phyloP scores from a whole-genome alignment of 2,888 invertebrate species.

The Ectemnius continuus region DNA sequence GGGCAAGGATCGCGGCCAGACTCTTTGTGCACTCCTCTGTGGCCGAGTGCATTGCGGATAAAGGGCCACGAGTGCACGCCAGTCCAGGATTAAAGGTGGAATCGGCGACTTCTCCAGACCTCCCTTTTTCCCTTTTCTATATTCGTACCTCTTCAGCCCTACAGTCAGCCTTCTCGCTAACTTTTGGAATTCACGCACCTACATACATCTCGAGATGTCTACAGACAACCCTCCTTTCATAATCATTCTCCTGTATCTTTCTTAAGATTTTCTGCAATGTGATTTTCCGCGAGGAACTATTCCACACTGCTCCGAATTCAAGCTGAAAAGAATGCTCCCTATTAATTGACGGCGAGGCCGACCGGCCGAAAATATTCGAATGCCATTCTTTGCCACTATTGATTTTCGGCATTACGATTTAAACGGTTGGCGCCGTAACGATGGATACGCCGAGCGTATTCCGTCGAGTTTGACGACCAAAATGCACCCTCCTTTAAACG shows the following conservation, averaged over 20 bases:
- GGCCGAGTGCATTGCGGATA: not conserved
- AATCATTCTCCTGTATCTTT: too few relatives aligned
- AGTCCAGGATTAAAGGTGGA: not conserved
- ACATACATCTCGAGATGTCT: not conserved
- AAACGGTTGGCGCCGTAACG: constrained; percentile 47
- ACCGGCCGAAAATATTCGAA: not conserved
- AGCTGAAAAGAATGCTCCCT: not conserved
- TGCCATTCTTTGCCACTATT: constrained; percentile 30
- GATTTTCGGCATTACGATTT: constrained; percentile 56
- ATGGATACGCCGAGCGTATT: constrained; percentile 54
- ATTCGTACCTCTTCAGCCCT: not conserved
- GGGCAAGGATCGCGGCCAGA: not conserved
- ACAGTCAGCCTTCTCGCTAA: not conserved
- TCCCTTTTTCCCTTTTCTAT: not conserved
- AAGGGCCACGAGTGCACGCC: not conserved
- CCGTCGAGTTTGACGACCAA: constrained; percentile 48
- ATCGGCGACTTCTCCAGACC: not conserved
- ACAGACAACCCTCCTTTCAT: too few relatives aligned
- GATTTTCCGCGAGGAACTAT: not conserved
- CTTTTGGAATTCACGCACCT: not conserved
- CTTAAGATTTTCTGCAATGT: not conserved
- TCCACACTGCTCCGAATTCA: not conserved
- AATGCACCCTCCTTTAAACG: constrained; percentile 56
- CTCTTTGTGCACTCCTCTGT: constrained; percentile 4
- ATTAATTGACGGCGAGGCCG: not conserved